Base-by-base conservation (phyloP, 2,113 vertebrate genomes). In the Bolborhynchus lineola region DNA sequence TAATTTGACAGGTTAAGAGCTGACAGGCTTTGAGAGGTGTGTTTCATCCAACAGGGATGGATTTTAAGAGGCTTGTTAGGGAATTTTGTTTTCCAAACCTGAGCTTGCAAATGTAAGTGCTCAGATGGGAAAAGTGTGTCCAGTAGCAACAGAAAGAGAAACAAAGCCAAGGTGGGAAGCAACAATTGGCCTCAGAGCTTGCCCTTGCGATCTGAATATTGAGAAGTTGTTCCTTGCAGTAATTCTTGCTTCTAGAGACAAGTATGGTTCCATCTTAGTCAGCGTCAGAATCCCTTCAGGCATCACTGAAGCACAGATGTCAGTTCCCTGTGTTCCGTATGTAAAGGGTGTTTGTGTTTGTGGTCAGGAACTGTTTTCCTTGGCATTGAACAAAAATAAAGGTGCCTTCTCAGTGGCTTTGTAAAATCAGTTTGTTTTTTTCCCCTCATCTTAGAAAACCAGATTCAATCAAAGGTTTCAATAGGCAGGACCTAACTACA, bases 1-100 rank as follows among this genome's bases (percentile, higher is more conserved):
- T 94, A 68, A 88, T 95, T 90, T 94, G 86, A 82, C 57, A 82
- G 80, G 72, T 86, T 94, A 96, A 94, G 52, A 1, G 2, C 69
- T 76, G 85, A 41, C 44, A 82, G 24, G 60, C 59, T 92, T 92
- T 2, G 26, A 90, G 25, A 19, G n/a, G 14, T 24, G 13, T 0
- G 0, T 93, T 78, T 94, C 50, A 78, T 77, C 82, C 39, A 82
- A 33, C 20, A 86, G 44, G 50, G 88, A 75, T 75, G 57, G 75
- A 92, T 90, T 90, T 90, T 84, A 88, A 88, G 57, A 75, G 39
- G 55, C 35, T 86, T 47, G 26, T 53, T 53, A 60, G 29, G 75
- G 50, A 52, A 1, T 37, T 64, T 70, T 35, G 13, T 69, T 69
- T 78, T 52, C n/a, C 28, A 33, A 46, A 92, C 75, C 4, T 21